Base-by-base conservation (phyloP, 2,888 invertebrate species). In the Pterobdella sp. region DNA sequence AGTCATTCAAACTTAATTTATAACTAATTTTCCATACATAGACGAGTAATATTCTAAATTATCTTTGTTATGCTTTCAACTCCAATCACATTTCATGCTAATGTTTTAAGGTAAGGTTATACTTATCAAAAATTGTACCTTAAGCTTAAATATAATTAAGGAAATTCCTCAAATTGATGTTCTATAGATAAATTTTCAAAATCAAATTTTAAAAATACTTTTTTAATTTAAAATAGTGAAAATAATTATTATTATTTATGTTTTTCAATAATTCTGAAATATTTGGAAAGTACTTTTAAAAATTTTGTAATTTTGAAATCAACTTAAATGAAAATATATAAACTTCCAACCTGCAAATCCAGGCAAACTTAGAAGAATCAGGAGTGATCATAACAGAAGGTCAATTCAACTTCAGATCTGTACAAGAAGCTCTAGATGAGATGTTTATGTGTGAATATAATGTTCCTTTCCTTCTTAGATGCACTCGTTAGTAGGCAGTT, bases 371-470 rank as follows among this genome's bases (percentile, higher is more conserved):
- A 74, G 79, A 88, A 76, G 91, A 93, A 71, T 89, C 89, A 0
- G 89, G 90, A 2, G 84, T 95, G 0, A 88, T 97, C 2, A 86
- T 97, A 42, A 97, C 97, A 0, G 97, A 98, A 81, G 96, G 98
- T 0, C 87, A 91, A 78, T 92, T 93, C 81, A 95, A 97, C 83
- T 96, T 97, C 82, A 87, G 89, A 0, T 91, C 92, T 0, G 89
- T 94, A 72, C 93, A 95, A 84, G 95, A 97, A 84, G 92, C 91
- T 0, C 90, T 93, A 86, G 90, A 91, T 63, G 97, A 99, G 84
- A 91, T 98, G 78, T 90, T 98, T 79, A 98, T 97, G 84, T 98
- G 98, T 84, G 95, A 97, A 82, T 98, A 93, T 81, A 93, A 93
- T 79, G 92, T 94, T 79, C 89, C 90, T 73, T 89, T 91, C 0